Evolutionary conservation across 2,888 invertebrate species (phyloP).

Genomic region (Dicyrtomina minuta): DNA sequence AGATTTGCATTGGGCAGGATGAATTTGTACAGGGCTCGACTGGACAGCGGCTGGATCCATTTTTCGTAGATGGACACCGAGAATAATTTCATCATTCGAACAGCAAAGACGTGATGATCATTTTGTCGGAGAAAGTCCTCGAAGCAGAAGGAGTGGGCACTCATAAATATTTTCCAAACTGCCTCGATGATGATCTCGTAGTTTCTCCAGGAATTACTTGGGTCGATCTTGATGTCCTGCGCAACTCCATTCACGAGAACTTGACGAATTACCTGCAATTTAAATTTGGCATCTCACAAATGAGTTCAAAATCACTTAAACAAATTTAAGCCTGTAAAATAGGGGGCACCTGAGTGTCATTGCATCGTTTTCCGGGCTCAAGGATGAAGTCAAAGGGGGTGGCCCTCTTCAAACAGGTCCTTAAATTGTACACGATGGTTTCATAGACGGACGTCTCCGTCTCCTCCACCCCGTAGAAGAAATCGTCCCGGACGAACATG

Average conservation of each 20-base stretch:
- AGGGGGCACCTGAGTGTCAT: neutral
- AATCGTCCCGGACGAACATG: conserved; percentile 46
- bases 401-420: conserved; percentile 38
- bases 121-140: conserved; percentile 39
- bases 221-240: conserved; percentile 26
- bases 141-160: conserved; percentile 46
- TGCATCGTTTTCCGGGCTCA: neutral
- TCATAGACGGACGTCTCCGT: conserved; percentile 33
- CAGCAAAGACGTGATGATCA: conserved; percentile 46
- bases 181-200: conserved; percentile 46
- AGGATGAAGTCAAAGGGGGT: conserved; percentile 7
- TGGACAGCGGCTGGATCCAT: conserved; percentile 43
- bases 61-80: conserved; percentile 47
- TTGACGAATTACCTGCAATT: neutral
- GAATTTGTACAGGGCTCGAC: conserved; percentile 38
- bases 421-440: conserved; percentile 33
- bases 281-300: neutral
- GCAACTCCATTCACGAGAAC: neutral
- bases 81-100: conserved; percentile 41
- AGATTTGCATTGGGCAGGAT: conserved; percentile 39
- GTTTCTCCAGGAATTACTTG: conserved; percentile 29
- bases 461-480: conserved; percentile 46
- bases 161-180: conserved; percentile 47
- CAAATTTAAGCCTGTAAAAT: neutral
- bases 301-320: neutral